Evolutionary conservation across 2,888 invertebrate species (phyloP).

Genomic region (Mythimna loreyi): DNA sequence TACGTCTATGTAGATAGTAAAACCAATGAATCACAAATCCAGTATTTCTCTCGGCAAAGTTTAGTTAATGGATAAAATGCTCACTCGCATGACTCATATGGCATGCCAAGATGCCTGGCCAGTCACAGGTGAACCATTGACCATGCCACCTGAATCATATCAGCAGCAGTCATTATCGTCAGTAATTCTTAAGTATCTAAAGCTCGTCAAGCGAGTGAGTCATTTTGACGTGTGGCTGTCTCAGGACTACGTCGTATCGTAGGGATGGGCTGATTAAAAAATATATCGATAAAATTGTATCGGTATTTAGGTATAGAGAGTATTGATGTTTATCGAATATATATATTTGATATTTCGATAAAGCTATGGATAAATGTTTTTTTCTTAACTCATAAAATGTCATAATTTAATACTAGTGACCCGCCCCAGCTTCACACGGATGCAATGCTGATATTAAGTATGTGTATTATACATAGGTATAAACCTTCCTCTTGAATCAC

Average conservation of each 20-base stretch:
- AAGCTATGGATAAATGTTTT: background rate
- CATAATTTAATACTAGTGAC: too few species aligned
- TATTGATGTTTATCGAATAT: background rate
- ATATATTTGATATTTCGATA: background rate
- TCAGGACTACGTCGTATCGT: slow-evolving; percentile 52
- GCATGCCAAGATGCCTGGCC: background rate
- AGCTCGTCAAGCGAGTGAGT: slow-evolving; percentile 67
- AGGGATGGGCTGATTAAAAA: background rate
- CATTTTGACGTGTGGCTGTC: slow-evolving; percentile 70
- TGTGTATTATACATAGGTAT: too few species aligned
- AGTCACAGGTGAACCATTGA: slow-evolving; percentile 35
- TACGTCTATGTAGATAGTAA: background rate
- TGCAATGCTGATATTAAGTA: too few species aligned
- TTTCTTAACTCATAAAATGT: too few species aligned
- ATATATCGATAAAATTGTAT: background rate
- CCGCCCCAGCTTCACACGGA: too few species aligned
- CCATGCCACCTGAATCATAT: slow-evolving; percentile 44
- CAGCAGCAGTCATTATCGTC: slow-evolving; percentile 31
- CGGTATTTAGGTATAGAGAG: too few species aligned
- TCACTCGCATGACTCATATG: slow-evolving; percentile 9
- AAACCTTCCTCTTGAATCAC: too few species aligned
- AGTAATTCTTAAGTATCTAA: slow-evolving; percentile 47
- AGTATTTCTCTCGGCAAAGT: background rate
- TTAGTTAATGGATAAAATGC: background rate
- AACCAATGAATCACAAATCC: slow-evolving; percentile 1